Percentiles rank a stretch among this genome's conserved stretches.
phyloP scores from a whole-genome alignment of 2,113 vertebrate species.

The Nanger granti region DNA sequence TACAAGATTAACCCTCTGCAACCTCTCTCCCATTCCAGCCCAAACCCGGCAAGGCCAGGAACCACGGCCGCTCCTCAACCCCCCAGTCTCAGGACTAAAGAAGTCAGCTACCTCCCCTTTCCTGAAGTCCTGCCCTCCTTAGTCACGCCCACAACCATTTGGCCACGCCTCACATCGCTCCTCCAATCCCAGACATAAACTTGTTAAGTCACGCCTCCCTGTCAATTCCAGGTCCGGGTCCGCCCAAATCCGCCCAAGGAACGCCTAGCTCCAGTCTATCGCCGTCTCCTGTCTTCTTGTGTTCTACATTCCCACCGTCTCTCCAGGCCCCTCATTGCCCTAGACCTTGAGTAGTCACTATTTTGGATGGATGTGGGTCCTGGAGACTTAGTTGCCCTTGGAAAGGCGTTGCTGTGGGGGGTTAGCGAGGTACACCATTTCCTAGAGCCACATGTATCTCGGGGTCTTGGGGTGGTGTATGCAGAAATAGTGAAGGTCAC shows the following conservation, averaged over 20 bases:
- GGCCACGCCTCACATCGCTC: not conserved
- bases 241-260: fast-evolving
- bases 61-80: not conserved
- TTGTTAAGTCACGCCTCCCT: not conserved
- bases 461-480: not conserved
- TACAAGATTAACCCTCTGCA: not conserved
- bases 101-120: fast-evolving
- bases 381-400: not conserved
- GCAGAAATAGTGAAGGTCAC: not conserved
- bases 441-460: not conserved
- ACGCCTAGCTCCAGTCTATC: fast-evolving
- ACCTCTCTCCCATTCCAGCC: not conserved
- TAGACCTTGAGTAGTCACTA: not conserved
- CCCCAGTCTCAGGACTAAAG: not conserved
- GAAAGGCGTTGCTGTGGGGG: not conserved
- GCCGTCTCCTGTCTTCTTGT: not conserved
- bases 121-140: fast-evolving
- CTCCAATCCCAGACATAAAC: not conserved
- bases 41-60: fast-evolving
- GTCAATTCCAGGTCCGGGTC: not conserved
- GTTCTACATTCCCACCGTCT: not conserved
- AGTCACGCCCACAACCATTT: not conserved
- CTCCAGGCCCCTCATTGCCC: not conserved
- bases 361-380: not conserved
- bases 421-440: not conserved